A percentile compares a stretch with the other conserved stretches of the same genome.
Evolutionary conservation across 2,797 vertebrate genomes (phyloP).

Genomic region (Pelochelys cantorii): DNA sequence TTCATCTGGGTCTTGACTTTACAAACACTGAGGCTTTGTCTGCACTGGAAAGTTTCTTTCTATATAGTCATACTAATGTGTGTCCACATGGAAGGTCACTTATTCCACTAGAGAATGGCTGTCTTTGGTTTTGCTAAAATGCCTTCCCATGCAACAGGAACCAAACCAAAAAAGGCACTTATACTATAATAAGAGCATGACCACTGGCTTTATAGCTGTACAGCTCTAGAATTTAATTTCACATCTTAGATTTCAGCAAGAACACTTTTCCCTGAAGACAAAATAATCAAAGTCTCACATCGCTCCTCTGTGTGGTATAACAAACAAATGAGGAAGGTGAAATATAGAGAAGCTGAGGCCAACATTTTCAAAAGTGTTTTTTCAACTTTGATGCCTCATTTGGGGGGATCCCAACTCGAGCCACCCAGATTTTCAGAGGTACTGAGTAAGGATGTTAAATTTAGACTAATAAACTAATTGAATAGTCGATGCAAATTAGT

Average conservation of each 20-base stretch:
- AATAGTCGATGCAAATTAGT: no score
- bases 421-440: neutral
- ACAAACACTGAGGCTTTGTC: neutral
- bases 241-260: neutral
- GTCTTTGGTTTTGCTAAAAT: neutral
- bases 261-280: neutral
- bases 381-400: neutral
- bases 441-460: no score
- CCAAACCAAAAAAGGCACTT: neutral
- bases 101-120: neutral
- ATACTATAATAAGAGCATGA: neutral
- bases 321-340: neutral
- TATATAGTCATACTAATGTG: neutral
- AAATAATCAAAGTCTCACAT: neutral
- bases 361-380: neutral
- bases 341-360: neutral
- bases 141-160: neutral
- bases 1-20: neutral
- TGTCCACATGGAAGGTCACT: no score
- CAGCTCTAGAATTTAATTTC: neutral
- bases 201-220: fast-evolving
- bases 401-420: neutral
- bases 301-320: neutral
- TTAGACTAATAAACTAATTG: no score
- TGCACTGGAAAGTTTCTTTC: neutral